phyloP scores from a whole-genome alignment of 2,797 vertebrate genomes.

The Melanotaenia nigrans region DNA sequence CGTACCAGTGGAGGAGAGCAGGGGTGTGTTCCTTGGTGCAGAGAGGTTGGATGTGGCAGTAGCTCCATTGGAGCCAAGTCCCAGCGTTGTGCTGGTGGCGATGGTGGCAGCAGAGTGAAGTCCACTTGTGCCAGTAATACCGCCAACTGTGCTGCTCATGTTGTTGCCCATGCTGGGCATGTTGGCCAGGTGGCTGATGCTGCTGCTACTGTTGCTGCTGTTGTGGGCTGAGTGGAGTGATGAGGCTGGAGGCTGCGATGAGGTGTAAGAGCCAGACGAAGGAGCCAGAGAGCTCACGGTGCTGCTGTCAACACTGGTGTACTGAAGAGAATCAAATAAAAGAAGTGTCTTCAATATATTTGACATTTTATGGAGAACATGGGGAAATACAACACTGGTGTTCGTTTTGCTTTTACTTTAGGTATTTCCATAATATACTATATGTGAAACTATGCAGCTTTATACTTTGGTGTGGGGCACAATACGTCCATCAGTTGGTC shows the following conservation, averaged over 20 bases:
- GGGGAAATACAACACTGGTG: background rate
- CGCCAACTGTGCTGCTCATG: slow-evolving; percentile 71
- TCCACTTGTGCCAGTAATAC: slow-evolving; percentile 66
- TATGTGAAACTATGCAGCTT: background rate
- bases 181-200: slow-evolving; percentile 74
- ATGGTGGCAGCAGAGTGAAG: slow-evolving; percentile 75
- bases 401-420: no score
- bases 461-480: background rate
- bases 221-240: slow-evolving; percentile 71
- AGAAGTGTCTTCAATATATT: background rate
- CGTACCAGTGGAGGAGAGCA: slow-evolving; percentile 86
- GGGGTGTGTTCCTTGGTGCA: slow-evolving; percentile 83
- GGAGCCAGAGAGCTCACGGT: slow-evolving; percentile 81
- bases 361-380: background rate
- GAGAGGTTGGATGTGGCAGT: slow-evolving; percentile 82
- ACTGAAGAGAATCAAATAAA: slow-evolving; percentile 74
- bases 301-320: slow-evolving; percentile 86
- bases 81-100: slow-evolving; percentile 79
- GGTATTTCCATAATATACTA: background rate
- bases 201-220: slow-evolving; percentile 76
- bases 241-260: slow-evolving; percentile 62
- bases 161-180: slow-evolving; percentile 64
- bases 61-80: slow-evolving; percentile 87
- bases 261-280: slow-evolving; percentile 79
- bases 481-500: background rate